Conservation (phyloP, 1,140 invertebrate species). For the Drosophila tropicalis region DNA sequence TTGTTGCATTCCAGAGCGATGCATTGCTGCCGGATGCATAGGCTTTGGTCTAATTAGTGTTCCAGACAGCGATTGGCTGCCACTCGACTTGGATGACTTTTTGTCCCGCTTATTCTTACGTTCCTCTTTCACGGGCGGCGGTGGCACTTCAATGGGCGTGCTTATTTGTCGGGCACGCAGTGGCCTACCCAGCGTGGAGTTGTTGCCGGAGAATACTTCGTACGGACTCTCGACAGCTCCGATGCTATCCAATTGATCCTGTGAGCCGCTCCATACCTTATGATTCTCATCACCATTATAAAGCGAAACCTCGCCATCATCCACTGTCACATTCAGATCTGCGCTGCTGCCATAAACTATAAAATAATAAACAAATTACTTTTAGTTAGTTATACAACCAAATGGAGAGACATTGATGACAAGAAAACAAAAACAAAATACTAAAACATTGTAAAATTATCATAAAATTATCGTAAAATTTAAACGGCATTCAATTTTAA, state of each 20-base stretch:
- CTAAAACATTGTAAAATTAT: no score
- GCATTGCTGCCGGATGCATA: slow-evolving; percentile 71
- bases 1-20: slow-evolving; percentile 63
- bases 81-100: slow-evolving; percentile 71
- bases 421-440: no score
- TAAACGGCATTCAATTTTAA: no score
- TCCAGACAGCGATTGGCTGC: slow-evolving; percentile 81
- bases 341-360: slow-evolving; percentile 83
- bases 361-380: slow-evolving; percentile 41
- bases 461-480: no score
- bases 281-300: slow-evolving; percentile 96
- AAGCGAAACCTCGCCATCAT: slow-evolving; percentile 89
- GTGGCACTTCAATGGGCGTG: slow-evolving; percentile 90
- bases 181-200: slow-evolving; percentile 89
- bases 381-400: no score
- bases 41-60: slow-evolving; percentile 82
- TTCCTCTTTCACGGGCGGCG: slow-evolving; percentile 85
- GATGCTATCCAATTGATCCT: slow-evolving; percentile 88
- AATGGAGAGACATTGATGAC: no score
- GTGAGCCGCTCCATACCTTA: slow-evolving; percentile 94
- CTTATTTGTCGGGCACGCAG: slow-evolving; percentile 91
- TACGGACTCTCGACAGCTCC: slow-evolving; percentile 85
- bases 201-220: slow-evolving; percentile 86
- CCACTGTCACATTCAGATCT: slow-evolving; percentile 85
- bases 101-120: slow-evolving; percentile 78